Conservation (phyloP, 2,888 invertebrate species). For the Cosmopolites sordidus region DNA sequence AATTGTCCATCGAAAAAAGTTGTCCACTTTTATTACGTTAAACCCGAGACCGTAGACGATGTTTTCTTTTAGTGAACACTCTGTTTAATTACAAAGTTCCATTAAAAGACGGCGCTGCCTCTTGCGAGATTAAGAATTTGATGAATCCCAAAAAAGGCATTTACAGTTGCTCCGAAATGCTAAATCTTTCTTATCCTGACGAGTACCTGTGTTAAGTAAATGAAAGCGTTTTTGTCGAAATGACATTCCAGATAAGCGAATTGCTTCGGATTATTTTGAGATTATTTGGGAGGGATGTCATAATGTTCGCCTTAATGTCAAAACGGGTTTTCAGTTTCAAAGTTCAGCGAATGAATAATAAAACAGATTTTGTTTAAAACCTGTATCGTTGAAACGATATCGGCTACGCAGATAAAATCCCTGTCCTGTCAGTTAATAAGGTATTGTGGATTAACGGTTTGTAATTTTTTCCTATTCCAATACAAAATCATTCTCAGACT, state of each 20-base stretch:
- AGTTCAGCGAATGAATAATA: too few relatives aligned
- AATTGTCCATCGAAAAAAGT: neutral
- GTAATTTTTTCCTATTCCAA: too few relatives aligned
- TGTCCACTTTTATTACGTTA: constrained; percentile 17
- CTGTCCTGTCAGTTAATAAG: too few relatives aligned
- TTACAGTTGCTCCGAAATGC: constrained; percentile 20
- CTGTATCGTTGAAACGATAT: too few relatives aligned
- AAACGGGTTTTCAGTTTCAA: too few relatives aligned
- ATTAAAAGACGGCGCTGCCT: constrained; percentile 20
- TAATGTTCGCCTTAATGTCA: too few relatives aligned
- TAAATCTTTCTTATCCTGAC: constrained; percentile 20
- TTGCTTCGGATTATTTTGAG: neutral
- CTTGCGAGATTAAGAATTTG: constrained; percentile 22
- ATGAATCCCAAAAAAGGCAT: constrained; percentile 22
- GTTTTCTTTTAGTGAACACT: constrained; percentile 21
- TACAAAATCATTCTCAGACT: too few relatives aligned
- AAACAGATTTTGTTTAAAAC: too few relatives aligned
- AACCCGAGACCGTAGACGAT: constrained; percentile 7
- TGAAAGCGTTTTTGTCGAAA: constrained; percentile 6
- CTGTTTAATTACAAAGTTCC: constrained; percentile 24
- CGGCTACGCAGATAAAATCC: too few relatives aligned
- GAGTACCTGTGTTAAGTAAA: constrained; percentile 15
- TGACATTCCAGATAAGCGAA: neutral
- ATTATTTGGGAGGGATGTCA: neutral
- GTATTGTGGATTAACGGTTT: too few relatives aligned